Evolutionary conservation across 2,888 invertebrate species (phyloP), one percentile per base, ranked within the genome.

Genomic region (Amblyjoppa fuscipennis): DNA sequence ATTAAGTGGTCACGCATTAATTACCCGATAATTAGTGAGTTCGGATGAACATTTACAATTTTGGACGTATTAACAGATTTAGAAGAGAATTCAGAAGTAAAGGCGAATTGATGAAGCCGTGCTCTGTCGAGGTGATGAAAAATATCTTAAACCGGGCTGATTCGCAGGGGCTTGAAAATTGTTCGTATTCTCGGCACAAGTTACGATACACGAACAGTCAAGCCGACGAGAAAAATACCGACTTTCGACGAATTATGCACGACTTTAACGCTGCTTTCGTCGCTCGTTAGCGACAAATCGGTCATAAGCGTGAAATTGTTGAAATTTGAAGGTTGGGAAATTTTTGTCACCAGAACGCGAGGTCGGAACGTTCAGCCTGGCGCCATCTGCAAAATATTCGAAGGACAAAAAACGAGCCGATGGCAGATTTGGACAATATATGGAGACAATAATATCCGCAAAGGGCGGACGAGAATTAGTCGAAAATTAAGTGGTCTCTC

Each of bases 171-270:
- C 34, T 34, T 34, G 6, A 34, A 34, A 34, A 34, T 34, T 34
- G 34, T 41, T 1, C 28, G 6, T 49, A n/a, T 56, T 61, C 49
- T 76, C 34, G 38, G 3, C 34, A 45, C 31, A 56, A 41, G 3
- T 34, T 7, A 34, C 7, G 5, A 28, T 31, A 68, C 3, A 66
- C 25, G 45, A 74, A n/a, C 2, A 74, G 96, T 96, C 11, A 95
- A 90, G 85, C 95, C 96, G 81, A 96, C 94, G 76, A 96, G 93
- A 82, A 94, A 91, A 92, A 96, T 95, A 66, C 96, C 96, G 13
- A 92, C 88, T 38, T 89, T 92, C 9, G 93, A 93, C 53, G 75
- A 73, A 41, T 64, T 64, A 45, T 61, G 81, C 28, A 84, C 70
- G 49, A 61, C 16, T 38, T 68, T 64, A 7, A 51, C 45, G 1